Base-by-base conservation (phyloP, 1,140 invertebrate species). In the Papilio glaucus region DNA sequence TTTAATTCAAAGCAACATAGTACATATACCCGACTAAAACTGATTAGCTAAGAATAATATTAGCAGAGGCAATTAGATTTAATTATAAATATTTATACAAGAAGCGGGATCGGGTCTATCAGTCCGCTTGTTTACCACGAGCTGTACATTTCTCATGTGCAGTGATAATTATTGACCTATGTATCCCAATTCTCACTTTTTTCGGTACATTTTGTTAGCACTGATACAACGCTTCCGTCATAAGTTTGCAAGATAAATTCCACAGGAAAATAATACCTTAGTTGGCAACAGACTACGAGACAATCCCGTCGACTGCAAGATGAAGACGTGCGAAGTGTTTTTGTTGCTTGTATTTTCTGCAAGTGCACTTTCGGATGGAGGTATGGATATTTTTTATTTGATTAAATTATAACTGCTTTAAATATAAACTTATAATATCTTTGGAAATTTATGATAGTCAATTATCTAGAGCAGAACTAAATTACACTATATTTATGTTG, bases 101-200 rank as follows among this genome's bases (percentile, higher is more conserved):
- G 0, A 49, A 5, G 9, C 42, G 15, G 12, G 21, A 37, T 33
- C n/a, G 24, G 26, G 10, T 69, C 0, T 68, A 49, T 68, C 41
- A 33, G 24, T 68, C 21, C 39, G 42, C 26, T 49, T 69, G 53
- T 53, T 33, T 33, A 69, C 26, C 26, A 37, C 67, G 21, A 49
- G n/a, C 12, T 13, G 67, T 53, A 26, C 67, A 53, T n/a, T 69
- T 69, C 65, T 69, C 29, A 38, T 68, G 39, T 68, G 38, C 24
- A 53, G 26, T 49, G 67, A 69, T 69, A 69, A 69, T 49, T 33
- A 33, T 21, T 69, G 67, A 69, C 67, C 67, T 69, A 53, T 69
- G 67, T 69, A 49, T 53, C 45, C 41, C 9, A 18, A 18, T 37
- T 37, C n/a, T 69, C 15, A 18, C 7, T 53, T 69, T 69, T 69